Evolutionary conservation across 53 echinoderm and acorn worm species (phyloP), one percentile per base, ranked within the genome.

Genomic region (Glandiceps talaboti): DNA sequence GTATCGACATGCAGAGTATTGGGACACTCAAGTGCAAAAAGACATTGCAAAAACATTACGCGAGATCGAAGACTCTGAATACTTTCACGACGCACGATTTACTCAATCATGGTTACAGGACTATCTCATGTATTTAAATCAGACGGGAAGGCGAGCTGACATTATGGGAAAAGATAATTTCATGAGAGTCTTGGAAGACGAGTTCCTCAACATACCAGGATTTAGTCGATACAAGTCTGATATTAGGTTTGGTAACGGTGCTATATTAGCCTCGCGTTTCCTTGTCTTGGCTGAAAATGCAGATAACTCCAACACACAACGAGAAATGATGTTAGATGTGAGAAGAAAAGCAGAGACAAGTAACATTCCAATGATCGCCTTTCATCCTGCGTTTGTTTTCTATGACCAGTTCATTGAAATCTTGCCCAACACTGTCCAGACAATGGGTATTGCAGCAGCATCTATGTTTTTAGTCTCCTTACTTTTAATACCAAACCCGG

Each of bases 401-500:
- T 93, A 91, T 28, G 99, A 99, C 73, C 93, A 94, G 80, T 93
- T 89, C 76, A 83, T 99, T 14, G 91, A 89, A 0, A 87, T 93
- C 6, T 30, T 94, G 45, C 90, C 91, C 14, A 99, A 86, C 77
- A 93, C 93, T 27, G 77, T 99, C 1, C 99, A 99, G 74, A 94
- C 91, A 1, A 73, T 99, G 14, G 93, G 93, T 28, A 99, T 99
- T 31, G 93, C 99, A 0, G 83, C 91, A 33, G 85, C 83, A 0
- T 91, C 91, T 74, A 93, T 99, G 99, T 91, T 99, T 73, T 31
- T 93, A 25, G 91, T 99, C 0, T 89, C 99, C 1, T 77, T 93
- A 27, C 78, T 99, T 30, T 87, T 99, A 88, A 99, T 99, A 74
- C 99, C 99, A 29, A 93, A 99, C 77, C 99, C 99, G 0, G 87